Base-by-base conservation (phyloP, 2,797 vertebrate genomes). In the Nannoperca australis region DNA sequence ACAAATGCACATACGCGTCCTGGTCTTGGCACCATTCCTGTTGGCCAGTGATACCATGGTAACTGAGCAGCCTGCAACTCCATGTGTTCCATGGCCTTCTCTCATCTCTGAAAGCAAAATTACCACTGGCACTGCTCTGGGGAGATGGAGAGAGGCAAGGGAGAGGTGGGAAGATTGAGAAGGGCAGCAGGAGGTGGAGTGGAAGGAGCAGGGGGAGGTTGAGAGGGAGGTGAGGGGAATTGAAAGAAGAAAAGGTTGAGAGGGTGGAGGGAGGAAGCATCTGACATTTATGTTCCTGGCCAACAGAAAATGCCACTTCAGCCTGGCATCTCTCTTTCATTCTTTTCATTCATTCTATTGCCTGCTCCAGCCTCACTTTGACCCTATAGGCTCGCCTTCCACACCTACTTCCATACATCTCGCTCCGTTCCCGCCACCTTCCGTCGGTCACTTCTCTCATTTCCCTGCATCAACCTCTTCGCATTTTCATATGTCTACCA, bases 241-340 rank as follows among this genome's bases (percentile, higher is more conserved):
- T 86, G 76, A 89, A 90, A 88, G 84, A 88, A 87, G 87, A 87
- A 93, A 93, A 92, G 93, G 91, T 93, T 90, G 93, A 87, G 82
- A 86, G 84, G 86, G 83, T 80, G 84, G 72, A 47, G 42, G 72
- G 75, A 81, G 81, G 86, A 85, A 73, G 88, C 49, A 73, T 77
- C 84, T 93, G 93, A 94, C 93, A 93, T 94, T 93, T 94, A 82
- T 86, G 78, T 87, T 82, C 78, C 71, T 58, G 78, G 81, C 79
- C 73, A 67, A 67, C 73, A 79, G 90, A 89, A 91, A 94, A 93
- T 89, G 89, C 90, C 92, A 92, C 85, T 90, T 80, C 82, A 69
- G 82, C 44, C 73, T 87, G 88, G 90, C 88, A 88, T 86, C 78
- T 66, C 74, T 82, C 82, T 88, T 92, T 91, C 84, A 85, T 88